Evolutionary conservation across 2,113 vertebrate species (phyloP).

Genomic region (Phainopepla nitens): DNA sequence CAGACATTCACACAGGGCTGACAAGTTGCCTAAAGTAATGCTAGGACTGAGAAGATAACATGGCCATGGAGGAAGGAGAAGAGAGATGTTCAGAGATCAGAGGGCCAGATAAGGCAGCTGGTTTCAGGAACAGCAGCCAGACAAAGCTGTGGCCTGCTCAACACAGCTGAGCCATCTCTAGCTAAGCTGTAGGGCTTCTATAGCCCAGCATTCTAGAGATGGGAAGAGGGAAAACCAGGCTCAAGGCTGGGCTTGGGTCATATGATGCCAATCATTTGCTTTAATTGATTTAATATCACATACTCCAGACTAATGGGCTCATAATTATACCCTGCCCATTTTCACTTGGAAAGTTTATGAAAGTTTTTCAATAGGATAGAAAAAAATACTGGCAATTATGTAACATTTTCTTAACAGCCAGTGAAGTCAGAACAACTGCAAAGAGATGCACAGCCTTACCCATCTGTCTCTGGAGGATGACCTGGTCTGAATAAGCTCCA

Average conservation of each 20-base stretch:
- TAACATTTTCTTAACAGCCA: not conserved
- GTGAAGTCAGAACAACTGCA: not conserved
- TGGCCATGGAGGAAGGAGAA: not conserved
- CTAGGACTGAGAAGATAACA: not conserved
- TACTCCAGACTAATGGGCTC: not conserved
- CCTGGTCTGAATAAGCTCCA: conserved; percentile 90
- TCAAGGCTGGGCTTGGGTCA: not conserved
- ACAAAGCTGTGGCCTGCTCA: not conserved
- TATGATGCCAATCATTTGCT: not conserved
- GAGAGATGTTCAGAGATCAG: not conserved
- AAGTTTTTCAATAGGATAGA: not conserved
- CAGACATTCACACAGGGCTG: not conserved
- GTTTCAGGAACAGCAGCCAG: not conserved
- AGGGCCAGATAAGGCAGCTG: not conserved
- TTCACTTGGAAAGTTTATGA: not conserved
- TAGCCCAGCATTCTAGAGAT: not conserved
- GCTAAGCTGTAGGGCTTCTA: not conserved
- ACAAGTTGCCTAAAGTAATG: not conserved
- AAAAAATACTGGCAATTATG: not conserved
- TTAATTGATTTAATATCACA: not conserved
- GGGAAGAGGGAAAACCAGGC: not conserved
- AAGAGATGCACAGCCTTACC: conserved; percentile 70
- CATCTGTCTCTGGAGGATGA: conserved; percentile 92
- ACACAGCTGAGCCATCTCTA: not conserved
- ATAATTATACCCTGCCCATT: not conserved